These are phyloP conservation scores for Epinephelus moara DNA, from an alignment of 2,113 vertebrate species.

Conservation along the genomic window DNA sequence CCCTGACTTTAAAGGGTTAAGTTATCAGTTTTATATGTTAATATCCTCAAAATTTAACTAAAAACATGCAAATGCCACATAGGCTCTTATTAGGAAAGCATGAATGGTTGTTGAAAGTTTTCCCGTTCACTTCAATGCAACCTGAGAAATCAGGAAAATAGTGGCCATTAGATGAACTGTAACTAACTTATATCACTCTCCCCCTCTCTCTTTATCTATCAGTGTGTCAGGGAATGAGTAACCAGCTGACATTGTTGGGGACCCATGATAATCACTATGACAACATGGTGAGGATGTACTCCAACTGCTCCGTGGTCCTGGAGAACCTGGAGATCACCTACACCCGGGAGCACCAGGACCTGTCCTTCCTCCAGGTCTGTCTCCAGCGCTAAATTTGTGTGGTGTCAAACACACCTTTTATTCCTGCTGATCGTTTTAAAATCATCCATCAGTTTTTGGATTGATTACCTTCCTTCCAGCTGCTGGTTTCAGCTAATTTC, in stretches of 20 bases:
- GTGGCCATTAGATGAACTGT: too few species aligned
- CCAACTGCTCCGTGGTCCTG: constrained; percentile 92
- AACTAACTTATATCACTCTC: not conserved
- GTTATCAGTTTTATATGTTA: too few species aligned
- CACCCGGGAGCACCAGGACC: constrained; percentile 85
- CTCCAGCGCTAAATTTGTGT: not conserved
- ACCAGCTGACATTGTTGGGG: constrained; percentile 88
- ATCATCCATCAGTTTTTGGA: too few species aligned
- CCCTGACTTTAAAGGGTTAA: too few species aligned
- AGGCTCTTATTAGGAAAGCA: too few species aligned
- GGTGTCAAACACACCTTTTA: not conserved
- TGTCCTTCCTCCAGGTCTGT: constrained; percentile 91
- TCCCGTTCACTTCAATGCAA: too few species aligned
- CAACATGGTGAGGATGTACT: constrained; percentile 90
- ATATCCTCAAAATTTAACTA: too few species aligned
- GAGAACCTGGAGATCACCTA: constrained; percentile 96
- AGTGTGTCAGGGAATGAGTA: constrained; percentile 94
- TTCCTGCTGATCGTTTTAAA: not conserved
- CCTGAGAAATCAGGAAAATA: too few species aligned
- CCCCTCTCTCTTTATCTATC: constrained; percentile 38
- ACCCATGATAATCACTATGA: constrained; percentile 88
- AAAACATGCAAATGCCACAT: too few species aligned
- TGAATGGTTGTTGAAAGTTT: too few species aligned
- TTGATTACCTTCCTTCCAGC: too few species aligned
- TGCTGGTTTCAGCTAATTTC: too few species aligned